A percentile compares a stretch with the other conserved stretches of the same genome.
Conservation (phyloP, 2,888 invertebrate genomes). For the Leptopilina myrica region DNA sequence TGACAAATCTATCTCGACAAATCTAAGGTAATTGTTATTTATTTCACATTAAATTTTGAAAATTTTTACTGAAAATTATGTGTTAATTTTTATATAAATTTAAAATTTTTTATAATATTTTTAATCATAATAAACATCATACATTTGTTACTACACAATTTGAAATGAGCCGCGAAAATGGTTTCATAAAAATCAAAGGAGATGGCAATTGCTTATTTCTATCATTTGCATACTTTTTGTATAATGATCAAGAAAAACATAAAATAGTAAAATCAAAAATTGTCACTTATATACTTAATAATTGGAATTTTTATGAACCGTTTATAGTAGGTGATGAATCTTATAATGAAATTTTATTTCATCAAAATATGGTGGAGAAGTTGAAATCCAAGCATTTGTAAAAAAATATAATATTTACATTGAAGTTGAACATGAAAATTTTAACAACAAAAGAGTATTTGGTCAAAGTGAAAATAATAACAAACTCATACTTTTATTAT, state of each 20-base stretch:
- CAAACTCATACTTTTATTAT: background rate
- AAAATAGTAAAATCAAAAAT: background rate
- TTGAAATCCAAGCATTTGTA: background rate
- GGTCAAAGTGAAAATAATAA: background rate
- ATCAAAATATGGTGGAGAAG: background rate
- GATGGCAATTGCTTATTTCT: background rate
- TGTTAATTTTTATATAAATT: no score
- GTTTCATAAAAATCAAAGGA: background rate
- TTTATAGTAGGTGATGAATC: background rate
- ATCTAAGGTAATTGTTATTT: no score
- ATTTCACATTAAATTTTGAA: no score
- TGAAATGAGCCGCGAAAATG: background rate
- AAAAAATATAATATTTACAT: background rate
- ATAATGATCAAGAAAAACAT: background rate
- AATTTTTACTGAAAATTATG: no score
- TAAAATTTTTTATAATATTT: no score
- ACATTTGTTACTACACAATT: no score
- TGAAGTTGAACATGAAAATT: background rate
- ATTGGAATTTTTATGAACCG: background rate
- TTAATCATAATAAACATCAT: no score
- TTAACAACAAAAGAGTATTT: background rate
- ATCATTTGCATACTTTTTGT: background rate
- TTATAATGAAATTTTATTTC: background rate
- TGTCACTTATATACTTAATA: background rate
- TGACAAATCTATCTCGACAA: no score